Base-by-base conservation (phyloP, 1,140 invertebrate genomes). In the Leptoteleia sp. region DNA sequence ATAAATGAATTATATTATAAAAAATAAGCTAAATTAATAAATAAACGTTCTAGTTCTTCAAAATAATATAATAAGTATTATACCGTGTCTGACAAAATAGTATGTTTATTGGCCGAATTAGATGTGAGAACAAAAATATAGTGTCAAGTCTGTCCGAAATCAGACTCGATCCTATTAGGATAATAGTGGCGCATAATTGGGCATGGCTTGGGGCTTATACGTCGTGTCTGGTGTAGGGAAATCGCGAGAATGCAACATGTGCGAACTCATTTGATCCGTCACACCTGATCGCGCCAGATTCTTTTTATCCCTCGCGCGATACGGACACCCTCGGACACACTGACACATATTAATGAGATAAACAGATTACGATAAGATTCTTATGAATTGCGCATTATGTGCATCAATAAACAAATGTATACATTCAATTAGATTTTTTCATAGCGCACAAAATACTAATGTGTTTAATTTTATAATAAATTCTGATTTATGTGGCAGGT, bases 231-330 rank as follows among this genome's bases (percentile, higher is more conserved):
- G 22, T 40, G 45, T 54, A 68, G 70, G 70, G 68, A 77, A 12
- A 62, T 73, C 77, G 76, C 84, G 82, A 84, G 84, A 85, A 85
- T 75, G 83, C 76, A 85, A 84, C 84, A 85, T 85, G 83, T 85
- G 84, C 76, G 82, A 71, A 80, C 68, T 79, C 77, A 42, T 84
- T 78, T 85, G 79, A 82, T 85, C 83, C 81, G 79, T 80, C 79
- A 81, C 82, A 86, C 84, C 84, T 86, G 84, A 85, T 85, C 83
- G 64, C 70, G 47, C 47, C 50, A 47, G 42, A 52, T 72, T 80
- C 62, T 76, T 76, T 80, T 57, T 68, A 54, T 75, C 64, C 67
- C 67, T 64, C 38, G 59, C 52, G 45, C 43, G 59, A 68, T 19
- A 47, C 25, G 8, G 35, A 9, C 71, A 75, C 71, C 70, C 77